These are phyloP conservation scores for Agelas oroides DNA, from an alignment of 37 sponge, comb jelly and placozoan genomes.

Conservation along the genomic window DNA sequence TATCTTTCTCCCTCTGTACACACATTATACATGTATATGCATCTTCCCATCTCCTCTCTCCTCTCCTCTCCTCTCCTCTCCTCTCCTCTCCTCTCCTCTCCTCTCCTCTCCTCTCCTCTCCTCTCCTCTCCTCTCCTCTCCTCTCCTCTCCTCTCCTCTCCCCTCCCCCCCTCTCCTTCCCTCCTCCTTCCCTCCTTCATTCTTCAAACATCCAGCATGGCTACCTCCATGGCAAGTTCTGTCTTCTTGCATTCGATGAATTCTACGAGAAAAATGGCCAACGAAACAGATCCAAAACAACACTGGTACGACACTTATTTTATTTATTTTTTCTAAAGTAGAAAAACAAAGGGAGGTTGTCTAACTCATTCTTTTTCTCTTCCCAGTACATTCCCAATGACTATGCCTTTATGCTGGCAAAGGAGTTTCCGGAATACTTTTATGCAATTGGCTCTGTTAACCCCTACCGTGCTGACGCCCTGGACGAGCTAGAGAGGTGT, in stretches of 20 bases:
- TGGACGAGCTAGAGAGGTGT: constrained; percentile 74
- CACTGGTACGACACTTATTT: constrained; percentile 39
- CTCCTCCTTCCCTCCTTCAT: too few relatives aligned
- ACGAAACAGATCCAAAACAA: constrained; percentile 47
- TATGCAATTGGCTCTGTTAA: constrained; percentile 85
- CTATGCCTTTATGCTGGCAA: constrained; percentile 62
- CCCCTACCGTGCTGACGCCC: constrained; percentile 81
- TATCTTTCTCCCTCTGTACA: too few relatives aligned
- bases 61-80: constrained; percentile 11
- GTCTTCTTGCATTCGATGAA: constrained; percentile 75
- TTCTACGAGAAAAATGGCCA: constrained; percentile 64
- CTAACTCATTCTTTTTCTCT: not conserved
- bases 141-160: too few relatives aligned
- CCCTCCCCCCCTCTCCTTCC: not conserved
- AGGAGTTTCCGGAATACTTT: constrained; percentile 73
- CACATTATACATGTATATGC: too few relatives aligned
- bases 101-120: too few relatives aligned
- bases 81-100: too few relatives aligned
- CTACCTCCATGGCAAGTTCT: constrained; percentile 54
- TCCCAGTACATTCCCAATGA: constrained; percentile 85
- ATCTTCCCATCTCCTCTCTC: constrained; percentile 2
- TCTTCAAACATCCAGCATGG: not conserved
- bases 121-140: too few relatives aligned
- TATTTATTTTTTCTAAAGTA: too few relatives aligned
- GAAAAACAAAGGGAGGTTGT: too few relatives aligned